These are phyloP conservation scores for Vicugna pacos DNA, from an alignment of 2,113 vertebrate genomes.

Conservation along the genomic window DNA sequence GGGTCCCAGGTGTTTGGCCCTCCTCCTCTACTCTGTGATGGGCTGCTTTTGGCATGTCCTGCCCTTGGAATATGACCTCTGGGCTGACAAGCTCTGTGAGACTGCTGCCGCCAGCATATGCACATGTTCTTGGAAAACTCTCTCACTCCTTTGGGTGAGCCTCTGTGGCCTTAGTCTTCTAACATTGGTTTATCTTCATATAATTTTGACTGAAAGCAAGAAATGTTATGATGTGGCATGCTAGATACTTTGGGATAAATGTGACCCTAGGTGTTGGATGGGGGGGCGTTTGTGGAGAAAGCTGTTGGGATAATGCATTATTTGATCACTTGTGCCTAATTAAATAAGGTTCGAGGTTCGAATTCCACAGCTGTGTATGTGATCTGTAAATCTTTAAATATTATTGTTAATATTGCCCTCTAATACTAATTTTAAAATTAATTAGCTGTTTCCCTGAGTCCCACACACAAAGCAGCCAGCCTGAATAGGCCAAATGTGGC, in stretches of 20 bases:
- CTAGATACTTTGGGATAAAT: not conserved
- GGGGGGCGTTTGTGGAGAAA: not conserved
- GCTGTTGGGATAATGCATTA: not conserved
- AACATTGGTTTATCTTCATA: constrained; percentile 20
- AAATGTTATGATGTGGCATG: not conserved
- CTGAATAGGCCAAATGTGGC: not conserved
- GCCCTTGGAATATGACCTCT: not conserved
- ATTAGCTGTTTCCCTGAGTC: not conserved
- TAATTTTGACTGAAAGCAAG: constrained; percentile 21
- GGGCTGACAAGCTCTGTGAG: not conserved
- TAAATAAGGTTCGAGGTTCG: not conserved
- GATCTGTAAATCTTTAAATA: not conserved
- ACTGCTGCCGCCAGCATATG: not conserved
- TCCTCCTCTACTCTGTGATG: not conserved
- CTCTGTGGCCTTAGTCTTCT: not conserved
- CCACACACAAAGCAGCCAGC: not conserved
- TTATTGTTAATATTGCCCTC: not conserved
- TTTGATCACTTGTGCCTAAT: not conserved
- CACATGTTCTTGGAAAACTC: not conserved
- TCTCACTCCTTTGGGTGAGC: not conserved
- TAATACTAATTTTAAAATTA: not conserved
- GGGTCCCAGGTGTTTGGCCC: not conserved
- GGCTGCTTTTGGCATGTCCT: not conserved
- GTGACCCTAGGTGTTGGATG: constrained; percentile 12
- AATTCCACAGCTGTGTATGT: not conserved